phyloP scores from a whole-genome alignment of 2,797 vertebrate species.

The Naso thynnoides region DNA sequence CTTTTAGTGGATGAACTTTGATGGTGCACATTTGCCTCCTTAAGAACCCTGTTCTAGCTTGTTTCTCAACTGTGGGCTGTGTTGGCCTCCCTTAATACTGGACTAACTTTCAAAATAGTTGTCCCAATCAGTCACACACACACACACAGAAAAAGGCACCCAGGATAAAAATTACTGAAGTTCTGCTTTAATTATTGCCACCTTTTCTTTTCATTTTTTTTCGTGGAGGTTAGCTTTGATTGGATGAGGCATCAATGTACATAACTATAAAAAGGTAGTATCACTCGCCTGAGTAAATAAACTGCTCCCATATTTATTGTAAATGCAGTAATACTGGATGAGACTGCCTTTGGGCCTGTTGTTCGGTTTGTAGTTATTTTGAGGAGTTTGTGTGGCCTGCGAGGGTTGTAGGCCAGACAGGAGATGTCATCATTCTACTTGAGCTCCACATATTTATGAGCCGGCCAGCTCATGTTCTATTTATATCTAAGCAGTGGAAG shows the following conservation, averaged over 20 bases:
- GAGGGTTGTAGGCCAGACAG: conserved; percentile 72
- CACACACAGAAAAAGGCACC: no score
- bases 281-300: conserved; percentile 11
- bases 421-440: conserved; percentile 77
- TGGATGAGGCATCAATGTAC: background rate
- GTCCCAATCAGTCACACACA: no score
- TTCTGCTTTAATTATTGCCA: no score
- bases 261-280: conserved; percentile 18
- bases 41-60: no score
- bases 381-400: conserved; percentile 68
- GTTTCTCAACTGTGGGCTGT: no score
- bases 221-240: background rate
- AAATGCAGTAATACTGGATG: conserved; percentile 33
- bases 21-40: no score
- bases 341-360: conserved; percentile 43
- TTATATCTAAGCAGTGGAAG: conserved; percentile 77
- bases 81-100: no score
- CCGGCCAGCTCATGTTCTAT: conserved; percentile 80
- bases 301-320: conserved; percentile 33
- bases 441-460: conserved; percentile 80
- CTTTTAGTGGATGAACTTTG: no score
- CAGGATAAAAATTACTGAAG: no score
- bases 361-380: conserved; percentile 64
- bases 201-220: background rate
- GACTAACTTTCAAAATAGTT: no score